Base-by-base conservation (phyloP, 2,797 vertebrate species). In the Decapterus maruadsi region DNA sequence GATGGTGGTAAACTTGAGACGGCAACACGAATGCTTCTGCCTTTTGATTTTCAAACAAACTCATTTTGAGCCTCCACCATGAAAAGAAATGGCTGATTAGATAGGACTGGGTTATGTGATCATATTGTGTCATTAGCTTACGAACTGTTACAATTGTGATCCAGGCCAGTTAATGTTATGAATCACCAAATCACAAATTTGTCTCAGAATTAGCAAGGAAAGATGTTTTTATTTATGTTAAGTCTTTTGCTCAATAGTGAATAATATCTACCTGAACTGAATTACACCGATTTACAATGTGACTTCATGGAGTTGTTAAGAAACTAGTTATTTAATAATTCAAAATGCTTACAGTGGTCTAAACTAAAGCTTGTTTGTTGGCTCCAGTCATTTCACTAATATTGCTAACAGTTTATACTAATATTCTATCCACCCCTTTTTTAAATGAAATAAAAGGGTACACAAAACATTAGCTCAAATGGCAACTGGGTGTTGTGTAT, bases 1-100 rank as follows among this genome's bases (percentile, higher is more conserved):
- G 69, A 71, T 16, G 1, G 59, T 8, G 60, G 19, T 48, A 38
- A 71, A 70, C 45, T 55, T 48, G 22, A 61, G 65, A 12, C 1
- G 12, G 20, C 29, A 63, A 57, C 9, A 55, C 31, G 17, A 20
- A 19, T 11, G 42, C 13, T 16, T 6, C 20, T 54, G 38, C 17
- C 0, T 65, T 60, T 34, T 34, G 9, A 29, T 70, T 77, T 46
- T 13, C 26, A 3, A 69, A 10, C 4, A 31, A 81, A 48, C 13
- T 19, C 20, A 45, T 19, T 29, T 61, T 26, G 8, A 26, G 20
- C 20, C 8, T 16, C n/a, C 16, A 2, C 12, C 58, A 7, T 29
- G 5, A 12, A 43, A 43, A 42, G 5, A 43, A 46, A 17, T 6
- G 5, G 1, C 13, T 14, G 51, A 29, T 26, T 26, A 26, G 14